These are phyloP conservation scores for Harpegnathos saltator DNA, from an alignment of 1,140 invertebrate genomes.

Conservation along the genomic window DNA sequence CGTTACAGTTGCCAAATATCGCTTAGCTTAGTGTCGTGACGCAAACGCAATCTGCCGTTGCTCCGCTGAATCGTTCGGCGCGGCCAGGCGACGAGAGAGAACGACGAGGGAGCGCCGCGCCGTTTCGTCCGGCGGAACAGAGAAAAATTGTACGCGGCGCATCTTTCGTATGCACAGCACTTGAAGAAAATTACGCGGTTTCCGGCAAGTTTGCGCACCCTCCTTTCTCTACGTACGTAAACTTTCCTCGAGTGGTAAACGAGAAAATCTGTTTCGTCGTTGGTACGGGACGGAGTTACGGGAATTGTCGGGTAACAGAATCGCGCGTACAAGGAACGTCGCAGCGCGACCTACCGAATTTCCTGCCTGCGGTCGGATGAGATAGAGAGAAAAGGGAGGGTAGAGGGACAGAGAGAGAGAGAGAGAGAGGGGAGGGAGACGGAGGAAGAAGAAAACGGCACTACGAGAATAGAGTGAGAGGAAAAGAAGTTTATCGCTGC, in stretches of 20 bases:
- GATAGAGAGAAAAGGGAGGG: not conserved
- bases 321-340: slow-evolving; percentile 37
- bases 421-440: slow-evolving; percentile 1
- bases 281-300: slow-evolving; percentile 23
- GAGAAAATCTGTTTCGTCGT: slow-evolving; percentile 56
- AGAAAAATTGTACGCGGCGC: slow-evolving; percentile 25
- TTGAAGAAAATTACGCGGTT: slow-evolving; percentile 38
- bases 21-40: not conserved
- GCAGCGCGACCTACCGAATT: slow-evolving; percentile 28
- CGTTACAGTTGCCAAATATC: not conserved
- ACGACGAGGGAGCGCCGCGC: too few species aligned
- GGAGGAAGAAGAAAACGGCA: slow-evolving; percentile 27
- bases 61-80: not conserved
- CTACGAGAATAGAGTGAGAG: not conserved
- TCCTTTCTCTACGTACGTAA: slow-evolving; percentile 42
- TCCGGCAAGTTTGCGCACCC: slow-evolving; percentile 20
- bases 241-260: slow-evolving; percentile 39
- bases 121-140: not conserved
- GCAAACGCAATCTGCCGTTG: not conserved
- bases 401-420: slow-evolving; percentile 1
- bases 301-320: slow-evolving; percentile 61
- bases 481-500: slow-evolving; percentile 63
- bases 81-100: not conserved
- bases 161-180: slow-evolving; percentile 10
- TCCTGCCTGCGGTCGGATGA: slow-evolving; percentile 33